A percentile compares a stretch with the other conserved stretches of the same genome.
Evolutionary conservation across 2,888 invertebrate genomes (phyloP).

Genomic region (Platycheirus rosarum): DNA sequence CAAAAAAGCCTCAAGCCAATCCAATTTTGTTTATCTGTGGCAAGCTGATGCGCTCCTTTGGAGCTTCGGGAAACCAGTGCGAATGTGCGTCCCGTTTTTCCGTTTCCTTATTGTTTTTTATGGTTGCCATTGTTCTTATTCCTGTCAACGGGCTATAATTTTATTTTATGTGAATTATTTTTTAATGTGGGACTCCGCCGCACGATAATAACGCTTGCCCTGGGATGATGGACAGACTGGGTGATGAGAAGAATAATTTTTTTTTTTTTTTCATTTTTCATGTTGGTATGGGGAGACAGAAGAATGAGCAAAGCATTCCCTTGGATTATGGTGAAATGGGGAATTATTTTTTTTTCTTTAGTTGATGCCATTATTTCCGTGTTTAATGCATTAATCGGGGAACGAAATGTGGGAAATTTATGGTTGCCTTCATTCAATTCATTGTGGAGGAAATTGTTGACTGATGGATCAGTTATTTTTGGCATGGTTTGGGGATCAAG

Average conservation of each 20-base stretch:
- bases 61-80: not conserved
- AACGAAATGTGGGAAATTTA: slow-evolving; percentile 67
- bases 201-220: slow-evolving; percentile 41
- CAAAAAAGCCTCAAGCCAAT: slow-evolving; percentile 46
- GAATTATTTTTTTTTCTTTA: slow-evolving; percentile 51
- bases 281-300: slow-evolving; percentile 11
- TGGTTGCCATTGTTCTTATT: slow-evolving; percentile 12
- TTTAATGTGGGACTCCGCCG: slow-evolving; percentile 41
- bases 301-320: slow-evolving; percentile 35
- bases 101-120: slow-evolving; percentile 59
- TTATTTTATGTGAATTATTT: slow-evolving; percentile 64
- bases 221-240: slow-evolving; percentile 63
- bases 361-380: slow-evolving; percentile 16
- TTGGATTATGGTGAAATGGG: slow-evolving; percentile 43
- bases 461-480: slow-evolving; percentile 7
- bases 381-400: slow-evolving; percentile 42
- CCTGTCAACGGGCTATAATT: slow-evolving; percentile 69
- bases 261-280: slow-evolving; percentile 13
- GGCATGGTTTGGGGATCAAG: slow-evolving; percentile 29
- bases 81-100: slow-evolving; percentile 56
- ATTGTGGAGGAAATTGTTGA: slow-evolving; percentile 21
- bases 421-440: slow-evolving; percentile 39
- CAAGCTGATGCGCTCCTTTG: slow-evolving; percentile 37
- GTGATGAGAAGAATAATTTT: slow-evolving; percentile 22
- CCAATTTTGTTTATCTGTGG: slow-evolving; percentile 46